phyloP scores from a whole-genome alignment of 2,888 invertebrate species.

The Dioctria rufipes region DNA sequence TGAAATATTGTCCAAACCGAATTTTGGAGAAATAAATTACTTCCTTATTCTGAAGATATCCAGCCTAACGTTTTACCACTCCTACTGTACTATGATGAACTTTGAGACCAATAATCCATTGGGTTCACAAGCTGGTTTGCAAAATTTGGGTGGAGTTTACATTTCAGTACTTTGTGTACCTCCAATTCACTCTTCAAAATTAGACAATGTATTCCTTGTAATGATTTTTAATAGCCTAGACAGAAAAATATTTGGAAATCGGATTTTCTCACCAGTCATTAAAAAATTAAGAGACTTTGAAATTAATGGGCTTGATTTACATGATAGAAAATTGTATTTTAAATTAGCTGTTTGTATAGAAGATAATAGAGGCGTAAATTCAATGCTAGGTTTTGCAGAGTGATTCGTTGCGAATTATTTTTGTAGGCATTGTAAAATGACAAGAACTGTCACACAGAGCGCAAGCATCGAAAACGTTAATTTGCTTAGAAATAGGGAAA shows the following conservation, averaged over 20 bases:
- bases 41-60: too few relatives aligned
- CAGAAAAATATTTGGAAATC: conserved; percentile 50
- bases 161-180: conserved; percentile 40
- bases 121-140: conserved; percentile 54
- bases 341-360: conserved; percentile 58
- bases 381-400: too few relatives aligned
- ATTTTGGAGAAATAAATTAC: too few relatives aligned
- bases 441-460: background rate
- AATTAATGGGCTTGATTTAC: conserved; percentile 23
- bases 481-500: conserved; percentile 47
- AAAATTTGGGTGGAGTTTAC: too few relatives aligned
- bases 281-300: conserved; percentile 34
- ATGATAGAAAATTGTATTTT: conserved; percentile 56
- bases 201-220: conserved; percentile 35
- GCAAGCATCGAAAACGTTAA: conserved; percentile 12
- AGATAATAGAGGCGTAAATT: conserved; percentile 60
- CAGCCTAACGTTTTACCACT: too few relatives aligned
- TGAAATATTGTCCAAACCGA: too few relatives aligned
- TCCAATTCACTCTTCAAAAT: conserved; percentile 12
- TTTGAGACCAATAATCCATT: too few relatives aligned
- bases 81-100: too few relatives aligned
- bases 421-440: conserved; percentile 56
- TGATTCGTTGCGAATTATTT: too few relatives aligned
- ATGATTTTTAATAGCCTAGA: conserved; percentile 53
- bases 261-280: conserved; percentile 44